phyloP scores from a whole-genome alignment of 2,888 invertebrate species.

The Phengaris arion region DNA sequence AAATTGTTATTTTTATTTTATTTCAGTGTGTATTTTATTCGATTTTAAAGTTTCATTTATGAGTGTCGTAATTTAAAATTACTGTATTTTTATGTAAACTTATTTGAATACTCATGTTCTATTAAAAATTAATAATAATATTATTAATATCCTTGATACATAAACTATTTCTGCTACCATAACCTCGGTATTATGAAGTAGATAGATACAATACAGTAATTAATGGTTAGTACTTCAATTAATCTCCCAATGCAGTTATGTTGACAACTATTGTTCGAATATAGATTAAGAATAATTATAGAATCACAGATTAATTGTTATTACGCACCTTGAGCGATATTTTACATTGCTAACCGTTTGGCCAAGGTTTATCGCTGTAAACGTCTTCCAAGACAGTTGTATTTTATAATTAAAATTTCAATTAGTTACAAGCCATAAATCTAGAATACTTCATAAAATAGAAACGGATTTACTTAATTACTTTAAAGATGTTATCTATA shows the following conservation, averaged over 20 bases:
- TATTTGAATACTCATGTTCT: background rate
- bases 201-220: slow-evolving; percentile 14
- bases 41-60: too few species aligned
- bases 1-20: background rate
- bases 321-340: slow-evolving; percentile 15
- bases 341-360: slow-evolving; percentile 1
- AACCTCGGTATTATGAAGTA: background rate
- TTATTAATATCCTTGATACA: background rate
- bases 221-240: background rate
- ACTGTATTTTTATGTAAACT: too few species aligned
- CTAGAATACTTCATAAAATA: background rate
- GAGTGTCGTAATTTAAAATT: too few species aligned
- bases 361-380: slow-evolving; percentile 19
- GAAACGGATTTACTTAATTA: background rate
- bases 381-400: background rate
- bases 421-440: background rate
- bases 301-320: slow-evolving; percentile 19
- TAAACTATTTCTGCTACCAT: background rate
- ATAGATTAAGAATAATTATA: slow-evolving; percentile 16
- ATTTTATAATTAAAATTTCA: background rate
- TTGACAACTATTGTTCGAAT: slow-evolving; percentile 21
- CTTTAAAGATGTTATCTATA: background rate
- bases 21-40: background rate
- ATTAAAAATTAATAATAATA: background rate
- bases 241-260: background rate